phyloP scores from a whole-genome alignment of 1,140 invertebrate genomes.

The Neodiprion lecontei region DNA sequence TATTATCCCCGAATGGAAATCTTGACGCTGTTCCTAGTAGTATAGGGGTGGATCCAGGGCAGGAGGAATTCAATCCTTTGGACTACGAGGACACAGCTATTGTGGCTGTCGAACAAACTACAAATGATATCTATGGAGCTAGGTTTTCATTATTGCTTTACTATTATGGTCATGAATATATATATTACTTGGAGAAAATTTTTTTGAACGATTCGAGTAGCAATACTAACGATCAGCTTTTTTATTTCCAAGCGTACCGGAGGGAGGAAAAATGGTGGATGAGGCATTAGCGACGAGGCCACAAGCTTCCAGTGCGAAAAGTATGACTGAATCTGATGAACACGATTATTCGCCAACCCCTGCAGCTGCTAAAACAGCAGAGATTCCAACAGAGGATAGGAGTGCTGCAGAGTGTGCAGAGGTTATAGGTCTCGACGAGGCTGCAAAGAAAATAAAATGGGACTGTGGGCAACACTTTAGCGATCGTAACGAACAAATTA shows the following conservation, averaged over 20 bases:
- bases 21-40: conserved; percentile 10
- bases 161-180: no score
- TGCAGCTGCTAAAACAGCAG: neutral
- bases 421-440: neutral
- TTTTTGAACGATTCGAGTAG: no score
- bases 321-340: neutral
- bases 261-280: neutral
- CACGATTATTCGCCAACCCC: neutral
- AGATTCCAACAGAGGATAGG: neutral
- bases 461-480: conserved; percentile 26
- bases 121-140: conserved; percentile 11
- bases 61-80: conserved; percentile 2
- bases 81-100: neutral
- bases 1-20: neutral
- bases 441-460: conserved; percentile 33
- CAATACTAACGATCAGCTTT: no score
- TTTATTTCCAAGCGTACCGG: neutral
- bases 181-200: no score
- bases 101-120: neutral
- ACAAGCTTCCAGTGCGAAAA: neutral
- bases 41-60: conserved; percentile 9
- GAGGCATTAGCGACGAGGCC: neutral
- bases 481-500: conserved; percentile 23
- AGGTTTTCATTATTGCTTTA: neutral
- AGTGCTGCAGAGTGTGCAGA: neutral